A percentile compares a stretch with the other conserved stretches of the same genome.
Evolutionary conservation across 2,113 vertebrate species (phyloP).

Genomic region (Odobenus rosmarus): DNA sequence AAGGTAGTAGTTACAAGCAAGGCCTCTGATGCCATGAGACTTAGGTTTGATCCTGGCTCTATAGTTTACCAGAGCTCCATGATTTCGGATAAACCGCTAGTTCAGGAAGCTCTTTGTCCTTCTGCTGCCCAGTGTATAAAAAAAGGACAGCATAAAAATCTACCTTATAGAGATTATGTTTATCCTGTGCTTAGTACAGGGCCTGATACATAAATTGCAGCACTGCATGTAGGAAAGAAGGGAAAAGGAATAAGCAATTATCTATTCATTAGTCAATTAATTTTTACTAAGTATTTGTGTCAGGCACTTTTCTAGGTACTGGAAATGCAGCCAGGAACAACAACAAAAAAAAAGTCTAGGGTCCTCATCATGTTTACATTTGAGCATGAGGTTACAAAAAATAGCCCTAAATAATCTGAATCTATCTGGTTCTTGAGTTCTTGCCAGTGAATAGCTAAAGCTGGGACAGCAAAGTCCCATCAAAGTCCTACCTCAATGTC

Average conservation of each 20-base stretch:
- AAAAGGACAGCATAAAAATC: background rate
- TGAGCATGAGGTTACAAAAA: background rate
- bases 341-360: background rate
- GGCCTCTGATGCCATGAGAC: background rate
- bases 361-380: background rate
- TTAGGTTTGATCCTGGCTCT: background rate
- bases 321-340: background rate
- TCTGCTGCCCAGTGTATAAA: background rate
- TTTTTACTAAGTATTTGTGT: background rate
- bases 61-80: background rate
- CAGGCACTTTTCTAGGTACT: background rate
- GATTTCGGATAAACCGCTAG: background rate
- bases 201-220: background rate
- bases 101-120: background rate
- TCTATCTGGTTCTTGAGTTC: background rate
- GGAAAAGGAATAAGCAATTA: background rate
- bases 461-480: background rate
- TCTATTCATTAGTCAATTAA: background rate
- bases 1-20: background rate
- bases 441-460: background rate
- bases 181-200: background rate
- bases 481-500: background rate
- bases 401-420: background rate
- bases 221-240: background rate
- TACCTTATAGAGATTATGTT: background rate